These are phyloP conservation scores for Drosophila bocki DNA, from an alignment of 1,140 invertebrate species.

Conservation along the genomic window DNA sequence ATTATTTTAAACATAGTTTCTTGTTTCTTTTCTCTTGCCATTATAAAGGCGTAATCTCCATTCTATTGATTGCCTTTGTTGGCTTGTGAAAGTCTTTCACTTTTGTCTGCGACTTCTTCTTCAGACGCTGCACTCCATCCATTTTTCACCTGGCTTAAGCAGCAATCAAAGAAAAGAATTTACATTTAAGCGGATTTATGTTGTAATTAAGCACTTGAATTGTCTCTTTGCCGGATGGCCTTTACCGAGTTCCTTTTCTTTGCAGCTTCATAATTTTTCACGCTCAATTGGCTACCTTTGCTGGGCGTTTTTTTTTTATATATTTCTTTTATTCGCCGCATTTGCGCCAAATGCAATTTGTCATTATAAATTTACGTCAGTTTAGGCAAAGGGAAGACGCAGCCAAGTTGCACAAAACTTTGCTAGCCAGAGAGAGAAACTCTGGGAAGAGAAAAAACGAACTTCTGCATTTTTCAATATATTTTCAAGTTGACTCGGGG, in stretches of 20 bases:
- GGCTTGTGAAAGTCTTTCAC: slow-evolving; percentile 6
- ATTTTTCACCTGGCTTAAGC: slow-evolving; percentile 29
- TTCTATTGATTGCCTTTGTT: slow-evolving; percentile 15
- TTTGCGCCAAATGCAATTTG: slow-evolving; percentile 81
- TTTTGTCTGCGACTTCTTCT: slow-evolving; percentile 5
- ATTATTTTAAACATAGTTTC: background rate
- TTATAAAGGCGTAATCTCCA: background rate
- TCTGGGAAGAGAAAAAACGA: slow-evolving; percentile 9
- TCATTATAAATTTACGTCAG: slow-evolving; percentile 84
- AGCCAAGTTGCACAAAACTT: slow-evolving; percentile 46
- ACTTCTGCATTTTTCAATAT: slow-evolving; percentile 77
- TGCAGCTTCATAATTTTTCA: slow-evolving; percentile 78
- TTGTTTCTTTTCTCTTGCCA: background rate
- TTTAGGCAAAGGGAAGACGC: slow-evolving; percentile 70
- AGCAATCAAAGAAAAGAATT: slow-evolving; percentile 50
- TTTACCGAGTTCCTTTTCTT: slow-evolving; percentile 27
- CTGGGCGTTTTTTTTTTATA: slow-evolving; percentile 18
- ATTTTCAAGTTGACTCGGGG: slow-evolving; percentile 63
- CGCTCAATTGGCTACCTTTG: slow-evolving; percentile 69
- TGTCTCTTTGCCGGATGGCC: slow-evolving; percentile 46
- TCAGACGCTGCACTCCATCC: background rate
- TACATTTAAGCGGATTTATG: slow-evolving; percentile 66
- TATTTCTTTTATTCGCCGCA: slow-evolving; percentile 57
- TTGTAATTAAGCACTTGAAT: slow-evolving; percentile 67
- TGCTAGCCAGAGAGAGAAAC: slow-evolving; percentile 22